phyloP scores from a whole-genome alignment of 2,113 vertebrate species.

The Larimichthys polyactis region DNA sequence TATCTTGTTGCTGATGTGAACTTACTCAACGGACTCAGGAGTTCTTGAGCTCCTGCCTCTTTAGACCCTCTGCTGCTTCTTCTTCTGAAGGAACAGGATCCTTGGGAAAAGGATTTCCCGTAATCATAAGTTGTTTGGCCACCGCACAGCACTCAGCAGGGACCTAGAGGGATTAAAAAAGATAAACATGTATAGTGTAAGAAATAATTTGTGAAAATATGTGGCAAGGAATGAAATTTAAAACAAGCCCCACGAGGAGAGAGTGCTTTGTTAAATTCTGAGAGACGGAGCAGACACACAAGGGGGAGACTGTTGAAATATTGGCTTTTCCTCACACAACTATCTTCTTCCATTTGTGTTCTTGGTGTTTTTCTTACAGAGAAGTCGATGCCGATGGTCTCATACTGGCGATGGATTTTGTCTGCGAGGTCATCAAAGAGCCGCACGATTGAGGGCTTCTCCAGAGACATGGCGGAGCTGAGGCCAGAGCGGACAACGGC shows the following conservation, averaged over 20 bases:
- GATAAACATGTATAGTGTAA: background rate
- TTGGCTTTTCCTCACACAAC: background rate
- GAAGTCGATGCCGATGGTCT: slow-evolving; percentile 95
- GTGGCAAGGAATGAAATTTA: background rate
- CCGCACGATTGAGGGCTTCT: slow-evolving; percentile 96
- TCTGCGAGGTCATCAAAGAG: slow-evolving; percentile 97
- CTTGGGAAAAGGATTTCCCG: slow-evolving; percentile 74
- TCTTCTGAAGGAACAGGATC: slow-evolving; percentile 81
- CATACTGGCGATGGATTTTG: slow-evolving; percentile 97
- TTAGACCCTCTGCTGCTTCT: slow-evolving; percentile 85
- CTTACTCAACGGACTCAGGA: slow-evolving; percentile 89
- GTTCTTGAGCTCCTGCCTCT: slow-evolving; percentile 89
- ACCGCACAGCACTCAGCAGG: slow-evolving; percentile 85
- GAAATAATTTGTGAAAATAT: background rate
- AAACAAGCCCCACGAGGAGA: background rate
- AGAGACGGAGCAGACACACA: background rate
- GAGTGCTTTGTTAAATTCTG: background rate
- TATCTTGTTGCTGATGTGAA: slow-evolving; percentile 34
- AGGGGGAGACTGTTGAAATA: background rate
- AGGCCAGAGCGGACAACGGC: slow-evolving; percentile 94
- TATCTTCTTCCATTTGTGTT: background rate
- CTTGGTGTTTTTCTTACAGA: slow-evolving; percentile 83
- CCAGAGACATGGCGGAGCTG: slow-evolving; percentile 95
- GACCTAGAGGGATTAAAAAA: slow-evolving; percentile 80
- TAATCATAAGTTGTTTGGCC: slow-evolving; percentile 87